Conservation (phyloP, 1,140 invertebrate genomes). For the Penaeus chinensis region DNA sequence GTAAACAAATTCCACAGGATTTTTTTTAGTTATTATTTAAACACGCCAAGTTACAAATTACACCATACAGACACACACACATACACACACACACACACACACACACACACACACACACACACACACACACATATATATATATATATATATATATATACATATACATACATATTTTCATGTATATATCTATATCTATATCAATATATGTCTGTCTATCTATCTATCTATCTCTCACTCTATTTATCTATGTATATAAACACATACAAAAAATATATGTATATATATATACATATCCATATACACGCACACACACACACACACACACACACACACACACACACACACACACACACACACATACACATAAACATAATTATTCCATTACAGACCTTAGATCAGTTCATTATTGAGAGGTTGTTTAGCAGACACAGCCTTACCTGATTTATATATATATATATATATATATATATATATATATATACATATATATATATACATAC, state of each 20-base stretch:
- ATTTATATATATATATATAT: slow-evolving; percentile 11
- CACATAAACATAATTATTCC: not conserved
- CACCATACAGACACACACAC: too few relatives aligned
- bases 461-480: slow-evolving; percentile 22
- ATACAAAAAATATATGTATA: not conserved
- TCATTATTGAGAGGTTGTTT: not conserved
- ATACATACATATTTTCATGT: too few relatives aligned
- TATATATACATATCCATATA: too few relatives aligned
- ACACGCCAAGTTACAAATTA: too few relatives aligned
- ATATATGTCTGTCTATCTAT: too few relatives aligned
- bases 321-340: not conserved
- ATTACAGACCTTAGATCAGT: not conserved
- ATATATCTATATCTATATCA: too few relatives aligned
- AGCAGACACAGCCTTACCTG: not conserved
- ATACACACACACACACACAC: too few relatives aligned
- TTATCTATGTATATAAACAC: too few relatives aligned
- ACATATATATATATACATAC: slow-evolving; percentile 6
- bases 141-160: too few relatives aligned
- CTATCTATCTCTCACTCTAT: too few relatives aligned
- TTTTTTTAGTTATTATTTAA: too few relatives aligned
- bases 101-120: not conserved
- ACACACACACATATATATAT: not conserved
- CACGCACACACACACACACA: not conserved
- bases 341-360: not conserved
- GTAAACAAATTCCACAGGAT: too few relatives aligned